Evolutionary conservation across 1,140 invertebrate species (phyloP).

Genomic region (Drosophila nebulosa): DNA sequence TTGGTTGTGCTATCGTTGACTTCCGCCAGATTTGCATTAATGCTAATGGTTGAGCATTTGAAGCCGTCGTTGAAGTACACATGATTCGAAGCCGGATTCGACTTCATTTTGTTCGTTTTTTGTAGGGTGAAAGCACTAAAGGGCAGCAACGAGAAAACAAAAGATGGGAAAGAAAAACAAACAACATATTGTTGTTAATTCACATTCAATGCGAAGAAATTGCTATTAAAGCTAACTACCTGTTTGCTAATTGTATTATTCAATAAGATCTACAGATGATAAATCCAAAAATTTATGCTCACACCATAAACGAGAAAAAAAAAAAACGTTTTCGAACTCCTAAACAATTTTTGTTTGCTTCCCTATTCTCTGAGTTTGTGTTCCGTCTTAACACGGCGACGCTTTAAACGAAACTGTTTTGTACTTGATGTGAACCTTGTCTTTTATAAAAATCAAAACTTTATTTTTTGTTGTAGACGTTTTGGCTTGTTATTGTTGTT

Average conservation of each 20-base stretch:
- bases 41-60: conserved; percentile 74
- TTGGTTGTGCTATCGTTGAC: conserved; percentile 29
- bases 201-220: not conserved
- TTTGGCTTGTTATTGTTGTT: conserved; percentile 11
- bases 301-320: not conserved
- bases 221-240: not conserved
- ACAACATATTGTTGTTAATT: not conserved
- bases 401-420: conserved; percentile 68
- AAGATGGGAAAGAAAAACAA: not conserved
- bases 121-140: not conserved
- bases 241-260: not conserved
- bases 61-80: conserved; percentile 75
- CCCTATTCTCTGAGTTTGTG: conserved; percentile 10
- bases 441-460: conserved; percentile 72
- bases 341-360: not conserved
- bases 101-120: conserved; percentile 51
- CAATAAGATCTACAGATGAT: not conserved
- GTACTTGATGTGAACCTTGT: conserved; percentile 69
- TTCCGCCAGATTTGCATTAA: conserved; percentile 54
- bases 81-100: conserved; percentile 70
- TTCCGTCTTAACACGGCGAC: conserved; percentile 49
- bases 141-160: conserved; percentile 10
- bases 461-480: conserved; percentile 17
- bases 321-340: not conserved
- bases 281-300: not conserved